Base-by-base conservation (phyloP, 2,797 vertebrate genomes). In the Pangasius sanitwongsei region DNA sequence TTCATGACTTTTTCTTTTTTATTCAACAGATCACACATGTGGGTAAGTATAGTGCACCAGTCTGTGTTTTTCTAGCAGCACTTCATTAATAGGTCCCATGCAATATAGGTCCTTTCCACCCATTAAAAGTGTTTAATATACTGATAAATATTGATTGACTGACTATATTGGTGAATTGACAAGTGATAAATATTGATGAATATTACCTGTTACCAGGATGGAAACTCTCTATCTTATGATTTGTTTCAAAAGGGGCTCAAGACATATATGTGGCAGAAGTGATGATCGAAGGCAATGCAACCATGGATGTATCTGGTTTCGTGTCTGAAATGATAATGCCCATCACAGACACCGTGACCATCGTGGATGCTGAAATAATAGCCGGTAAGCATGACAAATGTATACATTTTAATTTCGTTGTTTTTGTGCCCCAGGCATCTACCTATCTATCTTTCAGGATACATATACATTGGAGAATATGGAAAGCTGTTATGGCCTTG, bases 281-380 rank as follows among this genome's bases (percentile, higher is more conserved):
- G 48, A 90, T 91, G 92, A 90, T 92, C 61, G 92, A 92, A 86
- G 92, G 92, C 0, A 92, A 92, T 69, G 85, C 89, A 57, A 90
- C 91, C 65, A 55, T 92, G 87, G 77, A 89, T 53, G 85, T 93
- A 28, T 48, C 87, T 20, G 4, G 3, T 6, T 15, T 87, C 74
- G 34, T 89, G 77, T 16, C 90, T 63, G 83, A 85, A 25, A n/a
- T 87, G n/a, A n/a, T 80, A 0, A 48, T 53, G 48, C 44, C 37
- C 6, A 2, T 6, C 63, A 41, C 89, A 69, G 37, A 31, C 37
- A 59, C 87, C 0, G 23, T 77, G n/a, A 85, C 18, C 16, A 90
- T 92, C 23, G 82, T 74, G 70, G 63, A 82, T 6, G 91, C 91
- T 34, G 82, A 89, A 89, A 72, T 92, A 84, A 89, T 87, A 37